phyloP scores from a whole-genome alignment of 2,113 vertebrate genomes.

The Nipponia nippon region DNA sequence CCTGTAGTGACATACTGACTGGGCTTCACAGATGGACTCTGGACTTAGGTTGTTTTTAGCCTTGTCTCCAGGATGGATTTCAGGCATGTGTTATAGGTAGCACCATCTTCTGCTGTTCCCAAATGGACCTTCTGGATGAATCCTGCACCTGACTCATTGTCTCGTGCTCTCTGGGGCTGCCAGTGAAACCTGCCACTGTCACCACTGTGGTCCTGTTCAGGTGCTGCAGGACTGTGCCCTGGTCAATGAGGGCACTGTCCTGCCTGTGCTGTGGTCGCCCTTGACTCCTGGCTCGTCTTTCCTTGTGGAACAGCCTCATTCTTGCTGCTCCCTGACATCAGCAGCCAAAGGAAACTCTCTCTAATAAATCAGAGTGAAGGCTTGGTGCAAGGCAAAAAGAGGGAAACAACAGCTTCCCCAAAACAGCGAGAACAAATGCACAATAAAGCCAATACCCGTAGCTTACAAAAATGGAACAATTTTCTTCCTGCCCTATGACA shows the following conservation, averaged over 20 bases:
- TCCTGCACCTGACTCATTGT: not conserved
- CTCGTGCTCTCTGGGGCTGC: not conserved
- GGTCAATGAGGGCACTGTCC: not conserved
- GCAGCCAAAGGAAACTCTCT: not conserved
- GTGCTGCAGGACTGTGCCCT: not conserved
- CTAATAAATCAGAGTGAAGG: not conserved
- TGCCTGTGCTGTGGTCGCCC: not conserved
- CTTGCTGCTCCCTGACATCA: not conserved
- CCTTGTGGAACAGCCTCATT: not conserved
- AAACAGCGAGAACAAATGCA: not conserved
- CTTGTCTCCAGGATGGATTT: not conserved
- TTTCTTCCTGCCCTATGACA: not conserved
- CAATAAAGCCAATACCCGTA: not conserved
- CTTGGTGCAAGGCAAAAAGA: not conserved
- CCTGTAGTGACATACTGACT: not conserved
- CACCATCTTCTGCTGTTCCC: not conserved
- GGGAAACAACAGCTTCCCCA: not conserved
- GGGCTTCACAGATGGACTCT: not conserved
- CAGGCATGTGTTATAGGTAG: not conserved
- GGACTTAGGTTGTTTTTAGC: not conserved
- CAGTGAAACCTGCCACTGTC: not conserved
- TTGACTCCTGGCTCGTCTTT: not conserved
- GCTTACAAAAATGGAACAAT: fast-evolving
- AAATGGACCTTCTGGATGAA: not conserved
- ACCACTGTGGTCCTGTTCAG: not conserved